Percentiles rank a stretch among this genome's conserved stretches.
Evolutionary conservation across 1,140 invertebrate genomes (phyloP).

Genomic region (Drosophila nigrodunni): DNA sequence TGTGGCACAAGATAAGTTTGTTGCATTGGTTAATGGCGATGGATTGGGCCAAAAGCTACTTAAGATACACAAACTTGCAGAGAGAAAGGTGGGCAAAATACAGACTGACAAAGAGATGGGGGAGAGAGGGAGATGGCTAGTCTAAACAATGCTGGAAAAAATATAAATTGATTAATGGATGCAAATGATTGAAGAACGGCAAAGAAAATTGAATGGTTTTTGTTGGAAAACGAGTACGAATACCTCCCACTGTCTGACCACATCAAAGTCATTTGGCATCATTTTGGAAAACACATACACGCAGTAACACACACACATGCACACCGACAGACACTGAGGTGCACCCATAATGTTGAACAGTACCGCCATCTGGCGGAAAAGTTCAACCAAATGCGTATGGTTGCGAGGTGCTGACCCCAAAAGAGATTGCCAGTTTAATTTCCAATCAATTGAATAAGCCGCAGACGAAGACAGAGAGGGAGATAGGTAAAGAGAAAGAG

Average conservation of each 20-base stretch:
- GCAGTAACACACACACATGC: no score
- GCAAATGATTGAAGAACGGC: constrained; percentile 78
- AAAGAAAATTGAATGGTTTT: constrained; percentile 44
- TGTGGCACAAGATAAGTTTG: constrained; percentile 68
- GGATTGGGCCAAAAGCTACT: constrained; percentile 60
- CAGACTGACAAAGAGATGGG: constrained; percentile 4
- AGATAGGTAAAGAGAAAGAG: background rate
- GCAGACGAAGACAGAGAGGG: constrained; percentile 8
- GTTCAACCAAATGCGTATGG: constrained; percentile 1
- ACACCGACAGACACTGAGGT: constrained; percentile 19
- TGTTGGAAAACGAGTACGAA: background rate
- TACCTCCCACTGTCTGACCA: constrained; percentile 32
- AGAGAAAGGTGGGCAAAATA: constrained; percentile 49
- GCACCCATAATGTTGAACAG: constrained; percentile 34
- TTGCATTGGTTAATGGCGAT: constrained; percentile 58
- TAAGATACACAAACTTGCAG: constrained; percentile 66
- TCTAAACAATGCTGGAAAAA: constrained; percentile 29
- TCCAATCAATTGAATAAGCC: constrained; percentile 73
- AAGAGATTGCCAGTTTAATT: constrained; percentile 58
- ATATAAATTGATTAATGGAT: constrained; percentile 82
- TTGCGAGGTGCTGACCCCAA: constrained; percentile 64
- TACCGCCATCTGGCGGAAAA: constrained; percentile 61
- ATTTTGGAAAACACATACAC: constrained; percentile 7
- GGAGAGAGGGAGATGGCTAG: constrained; percentile 9
- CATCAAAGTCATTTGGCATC: constrained; percentile 66